Base-by-base conservation (phyloP, 2,888 invertebrate species). In the Magallana nippona region DNA sequence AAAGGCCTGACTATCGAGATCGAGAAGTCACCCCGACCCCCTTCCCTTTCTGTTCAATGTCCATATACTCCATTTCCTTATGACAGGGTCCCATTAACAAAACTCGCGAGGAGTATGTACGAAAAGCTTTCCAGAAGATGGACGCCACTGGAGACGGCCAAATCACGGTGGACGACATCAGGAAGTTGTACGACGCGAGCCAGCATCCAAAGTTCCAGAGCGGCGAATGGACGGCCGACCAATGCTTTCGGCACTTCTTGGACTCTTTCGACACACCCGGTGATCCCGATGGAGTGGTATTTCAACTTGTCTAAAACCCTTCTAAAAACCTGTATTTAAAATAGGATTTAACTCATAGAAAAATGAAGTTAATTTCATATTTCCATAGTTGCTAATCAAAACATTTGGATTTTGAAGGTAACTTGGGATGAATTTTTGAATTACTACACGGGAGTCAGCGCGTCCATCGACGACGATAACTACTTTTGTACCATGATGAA, bases 401-500 rank as follows among this genome's bases (percentile, higher is more conserved):
- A n/a, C n/a, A 83, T 60, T 55, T 44, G 85, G 86, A 32, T 82
- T 44, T 85, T 89, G 57, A 95, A 98, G 98, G 97, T 98, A 17
- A 98, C 98, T 0, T 95, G 96, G 89, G 98, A 98, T 90, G 99
- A 99, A 94, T 99, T 98, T 92, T 95, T 97, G 92, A 98, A 98
- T 95, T 99, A 98, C 94, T 99, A 99, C 95, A 96, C 97, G 84
- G 97, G 97, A 19, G 97, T 99, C 89, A 98, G 98, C 86, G 98
- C 98, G 63, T 98, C 98, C 0, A 97, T 98, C 89, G 98, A 99
- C 94, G 97, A 96, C 88, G 98, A 99, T 94, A 96, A 97, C 82
- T 99, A 97, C 94, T 99, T 99, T 94, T 98, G 98, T 94, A 95
- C 98, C 86, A 97, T 98, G 97, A 97, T 99, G 96, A 96, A 98